A percentile compares a stretch with the other conserved stretches of the same genome.
These are phyloP conservation scores for Thaumetopoea pityocampa DNA, from an alignment of 1,140 invertebrate species.

Conservation along the genomic window DNA sequence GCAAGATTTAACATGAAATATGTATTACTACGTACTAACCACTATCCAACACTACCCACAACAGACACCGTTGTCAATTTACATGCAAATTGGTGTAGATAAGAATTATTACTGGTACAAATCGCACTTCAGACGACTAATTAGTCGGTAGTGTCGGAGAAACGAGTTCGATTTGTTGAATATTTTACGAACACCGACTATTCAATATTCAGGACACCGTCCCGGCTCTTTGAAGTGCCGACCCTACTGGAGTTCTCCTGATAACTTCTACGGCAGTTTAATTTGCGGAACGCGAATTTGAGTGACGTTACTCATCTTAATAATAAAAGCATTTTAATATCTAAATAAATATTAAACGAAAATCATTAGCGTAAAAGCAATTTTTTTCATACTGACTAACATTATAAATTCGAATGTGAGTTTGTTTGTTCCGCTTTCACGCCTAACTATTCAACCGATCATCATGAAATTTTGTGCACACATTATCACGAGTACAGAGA, in stretches of 20 bases:
- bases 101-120: slow-evolving; percentile 28
- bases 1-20: too few relatives aligned
- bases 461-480: too few relatives aligned
- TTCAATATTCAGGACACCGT: slow-evolving; percentile 45
- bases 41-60: too few relatives aligned
- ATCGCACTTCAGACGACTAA: slow-evolving; percentile 33
- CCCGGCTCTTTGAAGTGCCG: slow-evolving; percentile 25
- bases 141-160: slow-evolving; percentile 26
- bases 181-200: slow-evolving; percentile 43
- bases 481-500: too few relatives aligned
- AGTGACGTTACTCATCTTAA: slow-evolving; percentile 24
- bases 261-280: slow-evolving; percentile 40
- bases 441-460: too few relatives aligned
- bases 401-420: too few relatives aligned
- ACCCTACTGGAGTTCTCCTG: slow-evolving; percentile 24
- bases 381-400: too few relatives aligned
- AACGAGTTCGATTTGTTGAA: slow-evolving; percentile 38
- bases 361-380: too few relatives aligned
- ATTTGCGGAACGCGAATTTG: slow-evolving; percentile 37
- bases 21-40: too few relatives aligned
- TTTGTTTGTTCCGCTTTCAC: too few relatives aligned
- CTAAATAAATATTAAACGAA: too few relatives aligned
- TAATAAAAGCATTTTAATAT: too few relatives aligned
- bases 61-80: slow-evolving; percentile 19
- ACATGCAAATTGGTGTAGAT: slow-evolving; percentile 26